Evolutionary conservation across 2,797 vertebrate species (phyloP).

Genomic region (Lophius americanus): DNA sequence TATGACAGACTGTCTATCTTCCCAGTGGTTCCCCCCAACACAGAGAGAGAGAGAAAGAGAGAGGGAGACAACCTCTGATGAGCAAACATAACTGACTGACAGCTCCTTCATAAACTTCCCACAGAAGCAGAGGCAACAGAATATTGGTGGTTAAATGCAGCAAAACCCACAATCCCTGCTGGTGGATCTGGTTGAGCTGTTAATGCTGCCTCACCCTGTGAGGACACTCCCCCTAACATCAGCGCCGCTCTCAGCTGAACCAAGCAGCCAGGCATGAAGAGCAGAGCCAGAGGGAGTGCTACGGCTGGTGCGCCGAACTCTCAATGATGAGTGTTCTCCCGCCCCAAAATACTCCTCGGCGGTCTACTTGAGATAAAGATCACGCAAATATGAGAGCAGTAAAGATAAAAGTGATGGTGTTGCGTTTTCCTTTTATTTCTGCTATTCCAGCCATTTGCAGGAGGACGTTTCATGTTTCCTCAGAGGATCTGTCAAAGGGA

Average conservation of each 20-base stretch:
- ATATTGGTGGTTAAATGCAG: constrained; percentile 46
- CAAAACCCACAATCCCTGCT: constrained; percentile 49
- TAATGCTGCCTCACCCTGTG: constrained; percentile 48
- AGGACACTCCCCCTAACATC: constrained; percentile 49
- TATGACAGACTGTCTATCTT: constrained; percentile 19
- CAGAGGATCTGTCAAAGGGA: constrained; percentile 7
- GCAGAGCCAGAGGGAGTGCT: constrained; percentile 33
- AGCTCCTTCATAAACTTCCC: constrained; percentile 53
- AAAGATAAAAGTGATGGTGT: constrained; percentile 17
- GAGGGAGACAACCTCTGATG: constrained; percentile 33
- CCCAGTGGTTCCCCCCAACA: constrained; percentile 33
- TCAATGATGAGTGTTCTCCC: constrained; percentile 12
- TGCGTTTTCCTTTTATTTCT: constrained; percentile 7
- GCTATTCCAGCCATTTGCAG: constrained; percentile 6
- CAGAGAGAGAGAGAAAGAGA: not conserved
- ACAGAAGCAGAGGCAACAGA: constrained; percentile 33
- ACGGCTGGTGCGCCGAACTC: constrained; percentile 27
- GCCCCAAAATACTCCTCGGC: constrained; percentile 14
- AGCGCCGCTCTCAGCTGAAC: constrained; percentile 54
- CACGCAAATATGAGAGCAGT: constrained; percentile 23
- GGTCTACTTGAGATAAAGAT: constrained; percentile 37
- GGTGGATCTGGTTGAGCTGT: constrained; percentile 31
- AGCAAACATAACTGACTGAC: constrained; percentile 48
- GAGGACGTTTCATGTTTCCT: constrained; percentile 33
- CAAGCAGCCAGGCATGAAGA: constrained; percentile 52